These are phyloP conservation scores for Caenorhabditis angaria DNA, from an alignment of 2,888 invertebrate species.

Conservation along the genomic window DNA sequence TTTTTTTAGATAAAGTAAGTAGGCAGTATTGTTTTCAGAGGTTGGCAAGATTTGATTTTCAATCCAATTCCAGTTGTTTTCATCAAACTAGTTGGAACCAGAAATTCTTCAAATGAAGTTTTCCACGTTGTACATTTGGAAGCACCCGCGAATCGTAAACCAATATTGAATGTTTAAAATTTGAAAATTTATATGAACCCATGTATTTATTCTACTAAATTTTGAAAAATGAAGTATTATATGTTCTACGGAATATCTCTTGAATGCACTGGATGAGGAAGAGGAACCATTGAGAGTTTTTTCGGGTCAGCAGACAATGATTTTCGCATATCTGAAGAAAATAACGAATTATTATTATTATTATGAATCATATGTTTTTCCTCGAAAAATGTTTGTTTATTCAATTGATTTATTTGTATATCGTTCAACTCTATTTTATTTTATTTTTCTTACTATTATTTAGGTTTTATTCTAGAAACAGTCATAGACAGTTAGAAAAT, in stretches of 20 bases:
- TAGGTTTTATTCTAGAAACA: too few relatives aligned
- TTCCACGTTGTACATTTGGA: slow-evolving; percentile 44
- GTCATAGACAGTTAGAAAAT: neutral
- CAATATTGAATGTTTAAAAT: neutral
- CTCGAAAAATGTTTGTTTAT: neutral
- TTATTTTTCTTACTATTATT: neutral
- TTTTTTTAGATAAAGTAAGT: slow-evolving; percentile 53
- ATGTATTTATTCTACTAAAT: too few relatives aligned
- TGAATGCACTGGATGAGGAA: slow-evolving; percentile 85
- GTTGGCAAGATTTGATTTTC: slow-evolving; percentile 93
- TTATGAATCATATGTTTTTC: neutral
- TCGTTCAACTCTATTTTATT: neutral
- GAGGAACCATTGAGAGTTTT: slow-evolving; percentile 90
- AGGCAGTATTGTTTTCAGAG: slow-evolving; percentile 75
- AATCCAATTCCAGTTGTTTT: slow-evolving; percentile 87
- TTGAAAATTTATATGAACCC: too few relatives aligned
- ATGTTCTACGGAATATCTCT: slow-evolving; percentile 15
- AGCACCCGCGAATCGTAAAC: slow-evolving; percentile 20
- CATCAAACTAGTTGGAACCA: slow-evolving; percentile 92
- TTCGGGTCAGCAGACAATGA: slow-evolving; percentile 90
- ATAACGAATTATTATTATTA: neutral
- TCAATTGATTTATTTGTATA: neutral
- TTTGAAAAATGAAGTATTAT: neutral
- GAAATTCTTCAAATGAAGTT: slow-evolving; percentile 81
- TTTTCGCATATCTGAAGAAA: slow-evolving; percentile 90